Base-by-base conservation (phyloP, 1,140 invertebrate genomes). In the Megalopta genalis region DNA sequence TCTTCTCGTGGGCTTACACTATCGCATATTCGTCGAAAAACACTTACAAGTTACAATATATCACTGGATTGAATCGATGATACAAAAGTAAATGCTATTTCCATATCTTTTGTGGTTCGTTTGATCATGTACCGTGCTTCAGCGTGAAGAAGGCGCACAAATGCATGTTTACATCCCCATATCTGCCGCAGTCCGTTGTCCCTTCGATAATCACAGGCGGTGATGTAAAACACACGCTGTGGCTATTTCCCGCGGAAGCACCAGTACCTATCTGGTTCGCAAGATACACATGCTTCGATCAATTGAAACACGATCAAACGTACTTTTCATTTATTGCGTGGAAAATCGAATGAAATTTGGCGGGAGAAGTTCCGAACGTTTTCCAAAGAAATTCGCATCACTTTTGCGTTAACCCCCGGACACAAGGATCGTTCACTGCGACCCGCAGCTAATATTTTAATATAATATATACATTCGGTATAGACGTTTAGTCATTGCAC, bases 21-120 rank as follows among this genome's bases (percentile, higher is more conserved):
- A 64, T 73, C 8, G 32, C 3, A 23, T 23, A 4, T 32, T 46
- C 59, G 3, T 63, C 21, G 7, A 32, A 49, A 27, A 49, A 72
- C 59, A 18, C 39, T 72, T 52, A 57, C 8, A 71, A 12, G 59
- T 62, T n/a, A 49, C 25, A 73, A 64, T 14, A 37, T 37, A 73
- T 64, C 23, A 37, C 39, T 49, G 14, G 12, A 49, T 12, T 37
- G 8, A 32, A 72, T n/a, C 16, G 10, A 62, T 60, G 18, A 62
- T 60, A 52, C 60, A 64, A 64, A 46, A 49, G 27, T 68, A 77
- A 80, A 81, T 79, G 66, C 32, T 32, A 64, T 71, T 71, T 54
- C 16, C 16, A 52, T 64, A 32, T 37, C 16, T 12, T 10, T 37
- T 16, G 21, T 27, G 18, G 12, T 27, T 42, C 16, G 25, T n/a